Percentiles rank a stretch among this genome's conserved stretches.
Evolutionary conservation across 64 coral and sea anemone species (phyloP).

Genomic region (Stichodactyla mertensii): DNA sequence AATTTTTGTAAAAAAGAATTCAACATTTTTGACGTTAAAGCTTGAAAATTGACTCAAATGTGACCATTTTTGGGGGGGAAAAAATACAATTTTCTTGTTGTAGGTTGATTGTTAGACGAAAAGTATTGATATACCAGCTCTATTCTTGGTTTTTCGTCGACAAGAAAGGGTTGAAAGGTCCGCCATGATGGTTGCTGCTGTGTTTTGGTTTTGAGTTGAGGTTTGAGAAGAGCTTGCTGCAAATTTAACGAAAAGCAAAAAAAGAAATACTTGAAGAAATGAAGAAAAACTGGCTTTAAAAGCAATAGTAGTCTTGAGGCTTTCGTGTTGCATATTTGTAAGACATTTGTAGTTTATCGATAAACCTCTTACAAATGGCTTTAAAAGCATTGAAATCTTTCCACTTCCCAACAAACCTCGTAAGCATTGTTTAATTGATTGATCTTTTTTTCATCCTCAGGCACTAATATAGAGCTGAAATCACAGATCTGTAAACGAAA

Average conservation of each 20-base stretch:
- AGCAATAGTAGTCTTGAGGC: too few relatives aligned
- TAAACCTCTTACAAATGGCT: too few relatives aligned
- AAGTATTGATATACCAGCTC: slow-evolving; percentile 13
- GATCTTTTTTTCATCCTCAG: slow-evolving; percentile 53
- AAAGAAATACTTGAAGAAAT: neutral
- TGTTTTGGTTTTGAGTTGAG: neutral
- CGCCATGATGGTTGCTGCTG: slow-evolving; percentile 27
- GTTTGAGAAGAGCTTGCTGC: slow-evolving; percentile 28
- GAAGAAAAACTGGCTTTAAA: neutral
- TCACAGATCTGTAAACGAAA: slow-evolving; percentile 39
- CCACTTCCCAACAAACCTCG: slow-evolving; percentile 9
- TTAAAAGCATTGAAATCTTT: too few relatives aligned
- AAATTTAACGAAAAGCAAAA: neutral
- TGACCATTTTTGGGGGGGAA: neutral
- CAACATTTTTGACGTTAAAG: neutral
- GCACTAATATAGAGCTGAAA: slow-evolving; percentile 42
- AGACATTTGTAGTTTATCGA: too few relatives aligned
- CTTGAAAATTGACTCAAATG: neutral
- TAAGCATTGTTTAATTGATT: slow-evolving; percentile 40
- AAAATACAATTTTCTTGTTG: neutral
- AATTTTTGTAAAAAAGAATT: neutral
- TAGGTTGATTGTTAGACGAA: neutral
- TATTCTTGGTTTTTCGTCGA: slow-evolving; percentile 43
- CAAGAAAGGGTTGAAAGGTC: slow-evolving; percentile 26
- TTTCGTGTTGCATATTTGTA: too few relatives aligned